Base-by-base conservation (phyloP, 2,888 invertebrate genomes). In the Hesperia comma region DNA sequence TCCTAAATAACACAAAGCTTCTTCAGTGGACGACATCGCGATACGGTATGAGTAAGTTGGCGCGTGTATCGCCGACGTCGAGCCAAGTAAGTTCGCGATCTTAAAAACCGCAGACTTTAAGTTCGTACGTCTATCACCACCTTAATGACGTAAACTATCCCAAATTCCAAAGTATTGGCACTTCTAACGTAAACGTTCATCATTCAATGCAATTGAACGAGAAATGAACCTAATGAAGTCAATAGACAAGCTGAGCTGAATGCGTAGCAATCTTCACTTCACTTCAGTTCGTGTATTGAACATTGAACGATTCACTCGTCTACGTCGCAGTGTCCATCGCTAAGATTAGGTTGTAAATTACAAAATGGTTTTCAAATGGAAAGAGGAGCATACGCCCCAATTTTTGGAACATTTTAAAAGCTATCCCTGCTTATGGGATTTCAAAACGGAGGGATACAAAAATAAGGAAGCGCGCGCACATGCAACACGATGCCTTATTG, bases 361-460 rank as follows among this genome's bases (percentile, higher is more conserved):
- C 14, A 26, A 26, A 43, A 58, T 58, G 58, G 58, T 58, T 19
- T 58, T 14, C 58, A 58, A 58, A 41, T 58, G 58, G 58, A 58
- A 58, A 58, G 58, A 58, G 14, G 43, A 37, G 21, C 58, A 58
- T n/a, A 58, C 58, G 6, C 58, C 58, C 5, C 41, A 43, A 3
- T 58, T 58, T 43, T 21, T 58, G 26, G 19, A 41, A 41, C 58
- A 58, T 43, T 58, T 40, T 41, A 37, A 43, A 58, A 37, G n/a
- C 21, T 41, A 40, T 21, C 58, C 37, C 6, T 58, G 58, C 26
- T 21, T 58, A 41, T 58, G 58, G 58, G 41, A 58, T 41, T 26
- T n/a, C 58, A 41, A 43, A 26, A 26, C 21, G 6, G 58, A 19
- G 14, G 21, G 41, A 14, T 40, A 43, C 21, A 43, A 43, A 58